Conservation (phyloP, 2,113 vertebrate species). For the Chaenocephalus aceratus region DNA sequence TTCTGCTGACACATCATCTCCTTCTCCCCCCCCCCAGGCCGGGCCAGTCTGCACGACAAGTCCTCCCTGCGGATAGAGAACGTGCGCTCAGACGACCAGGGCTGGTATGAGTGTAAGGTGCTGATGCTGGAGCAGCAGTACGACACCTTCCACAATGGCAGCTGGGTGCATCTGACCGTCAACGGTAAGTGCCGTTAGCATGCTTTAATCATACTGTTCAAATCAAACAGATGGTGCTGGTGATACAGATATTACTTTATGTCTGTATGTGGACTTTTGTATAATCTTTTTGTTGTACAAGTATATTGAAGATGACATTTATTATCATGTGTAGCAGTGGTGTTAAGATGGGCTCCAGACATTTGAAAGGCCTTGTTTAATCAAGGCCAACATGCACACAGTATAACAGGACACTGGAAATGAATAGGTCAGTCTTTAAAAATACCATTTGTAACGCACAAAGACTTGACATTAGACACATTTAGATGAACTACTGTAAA, state of each 20-base stretch:
- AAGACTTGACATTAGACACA: neutral
- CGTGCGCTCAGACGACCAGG: conserved; percentile 96
- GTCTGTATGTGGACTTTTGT: neutral
- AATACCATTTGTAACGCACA: neutral
- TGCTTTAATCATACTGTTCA: neutral
- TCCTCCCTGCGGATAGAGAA: conserved; percentile 96
- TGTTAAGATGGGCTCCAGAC: too few species aligned
- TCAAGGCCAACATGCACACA: neutral
- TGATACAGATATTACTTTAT: neutral
- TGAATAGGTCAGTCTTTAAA: neutral
- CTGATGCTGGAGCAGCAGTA: conserved; percentile 98
- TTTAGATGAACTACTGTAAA: neutral
- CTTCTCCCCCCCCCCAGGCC: conserved; percentile 84
- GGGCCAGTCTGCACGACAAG: conserved; percentile 95
- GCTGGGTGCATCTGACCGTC: conserved; percentile 98
- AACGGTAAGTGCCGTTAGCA: conserved; percentile 86
- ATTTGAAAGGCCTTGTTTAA: neutral
- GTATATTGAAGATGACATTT: neutral
- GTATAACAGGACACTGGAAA: neutral
- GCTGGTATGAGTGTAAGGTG: conserved; percentile 99
- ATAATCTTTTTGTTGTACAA: neutral
- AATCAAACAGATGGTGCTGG: neutral
- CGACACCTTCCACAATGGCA: conserved; percentile 98
- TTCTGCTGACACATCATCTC: conserved; percentile 17
- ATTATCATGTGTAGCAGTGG: neutral